These are phyloP conservation scores for Bovichtus variegatus DNA, from an alignment of 2,797 vertebrate genomes.

Conservation along the genomic window DNA sequence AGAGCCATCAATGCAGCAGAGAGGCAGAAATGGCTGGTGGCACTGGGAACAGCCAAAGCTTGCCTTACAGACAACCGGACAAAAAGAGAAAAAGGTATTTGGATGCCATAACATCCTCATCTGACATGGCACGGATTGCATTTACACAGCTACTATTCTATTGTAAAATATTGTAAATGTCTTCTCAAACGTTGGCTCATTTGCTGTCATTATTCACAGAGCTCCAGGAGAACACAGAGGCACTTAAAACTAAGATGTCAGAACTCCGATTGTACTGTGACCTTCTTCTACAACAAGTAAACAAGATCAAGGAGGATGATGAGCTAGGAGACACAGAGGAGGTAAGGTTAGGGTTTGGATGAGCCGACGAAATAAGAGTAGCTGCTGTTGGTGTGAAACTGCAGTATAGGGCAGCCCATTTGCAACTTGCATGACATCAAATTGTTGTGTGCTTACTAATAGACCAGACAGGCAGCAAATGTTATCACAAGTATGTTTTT, in stretches of 20 bases:
- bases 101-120: neutral
- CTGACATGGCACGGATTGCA: neutral
- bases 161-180: neutral
- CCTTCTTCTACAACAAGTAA: slow-evolving; percentile 98
- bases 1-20: slow-evolving; percentile 96
- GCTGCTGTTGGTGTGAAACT: slow-evolving; percentile 35
- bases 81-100: slow-evolving; percentile 96
- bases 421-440: neutral
- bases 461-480: neutral
- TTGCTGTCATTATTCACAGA: slow-evolving; percentile 81
- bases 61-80: slow-evolving; percentile 97
- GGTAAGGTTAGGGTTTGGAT: slow-evolving; percentile 69
- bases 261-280: slow-evolving; percentile 98
- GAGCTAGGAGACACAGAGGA: slow-evolving; percentile 68
- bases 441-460: neutral
- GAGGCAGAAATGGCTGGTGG: slow-evolving; percentile 98
- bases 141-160: neutral
- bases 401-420: slow-evolving; percentile 1
- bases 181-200: neutral
- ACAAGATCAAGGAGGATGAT: slow-evolving; percentile 91
- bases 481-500: neutral
- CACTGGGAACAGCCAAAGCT: slow-evolving; percentile 96
- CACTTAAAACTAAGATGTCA: slow-evolving; percentile 97
- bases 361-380: slow-evolving; percentile 65
- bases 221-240: slow-evolving; percentile 96